A percentile compares a stretch with the other conserved stretches of the same genome.
These are phyloP conservation scores for Cotesia congregata DNA, from an alignment of 2,888 invertebrate species.

Conservation along the genomic window DNA sequence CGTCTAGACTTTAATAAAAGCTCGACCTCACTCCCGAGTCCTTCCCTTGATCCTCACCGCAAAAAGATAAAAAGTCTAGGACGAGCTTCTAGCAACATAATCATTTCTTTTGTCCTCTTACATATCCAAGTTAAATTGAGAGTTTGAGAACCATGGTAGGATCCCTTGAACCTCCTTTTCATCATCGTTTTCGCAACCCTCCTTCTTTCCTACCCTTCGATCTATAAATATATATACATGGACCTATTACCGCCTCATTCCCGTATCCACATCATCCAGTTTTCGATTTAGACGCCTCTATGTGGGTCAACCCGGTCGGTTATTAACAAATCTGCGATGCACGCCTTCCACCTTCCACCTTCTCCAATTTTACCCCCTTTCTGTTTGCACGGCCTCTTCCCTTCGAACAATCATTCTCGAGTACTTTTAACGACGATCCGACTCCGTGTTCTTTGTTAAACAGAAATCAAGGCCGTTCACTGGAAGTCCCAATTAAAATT, in stretches of 20 bases:
- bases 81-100: not conserved
- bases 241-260: conserved; percentile 1
- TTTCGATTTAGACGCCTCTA: conserved; percentile 28
- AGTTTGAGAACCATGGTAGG: conserved; percentile 4
- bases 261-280: conserved; percentile 3
- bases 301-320: conserved; percentile 36
- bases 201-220: not conserved
- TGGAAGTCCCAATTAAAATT: too few relatives aligned
- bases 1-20: not conserved
- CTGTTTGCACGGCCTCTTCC: not conserved
- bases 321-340: conserved; percentile 43
- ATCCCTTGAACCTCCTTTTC: conserved; percentile 19
- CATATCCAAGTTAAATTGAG: not conserved
- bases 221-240: not conserved
- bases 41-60: not conserved
- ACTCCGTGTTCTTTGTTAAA: too few relatives aligned
- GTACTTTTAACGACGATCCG: not conserved
- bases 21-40: not conserved
- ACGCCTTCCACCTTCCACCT: conserved; percentile 1
- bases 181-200: not conserved
- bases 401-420: conserved; percentile 33
- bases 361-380: not conserved
- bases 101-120: conserved; percentile 24
- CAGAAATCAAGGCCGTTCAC: too few relatives aligned
- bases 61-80: not conserved